phyloP scores from a whole-genome alignment of 2,888 invertebrate species.

The Yponomeuta malinellus region DNA sequence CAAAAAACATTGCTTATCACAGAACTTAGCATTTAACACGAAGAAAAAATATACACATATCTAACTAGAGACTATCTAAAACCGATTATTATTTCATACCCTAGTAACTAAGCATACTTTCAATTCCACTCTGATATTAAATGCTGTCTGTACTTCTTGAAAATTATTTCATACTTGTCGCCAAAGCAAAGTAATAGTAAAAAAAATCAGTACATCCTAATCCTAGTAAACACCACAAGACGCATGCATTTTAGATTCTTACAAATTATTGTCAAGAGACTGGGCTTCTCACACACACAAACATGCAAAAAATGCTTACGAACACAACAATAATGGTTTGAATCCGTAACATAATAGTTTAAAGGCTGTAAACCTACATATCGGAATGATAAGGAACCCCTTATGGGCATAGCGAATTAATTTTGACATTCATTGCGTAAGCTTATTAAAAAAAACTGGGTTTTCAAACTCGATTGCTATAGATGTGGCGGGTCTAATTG shows the following conservation, averaged over 20 bases:
- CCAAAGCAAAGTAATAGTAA: not conserved
- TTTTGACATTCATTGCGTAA: not conserved
- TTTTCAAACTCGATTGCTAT: too few species aligned
- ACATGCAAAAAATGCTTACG: not conserved
- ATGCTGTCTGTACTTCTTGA: not conserved
- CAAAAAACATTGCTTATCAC: conserved; percentile 44
- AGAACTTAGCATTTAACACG: conserved; percentile 47
- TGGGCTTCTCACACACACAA: conserved; percentile 3
- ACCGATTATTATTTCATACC: conserved; percentile 29
- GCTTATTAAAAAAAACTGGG: too few species aligned
- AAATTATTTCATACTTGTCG: not conserved
- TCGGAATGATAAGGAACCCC: not conserved
- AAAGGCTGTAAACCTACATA: not conserved
- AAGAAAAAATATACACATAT: conserved; percentile 46
- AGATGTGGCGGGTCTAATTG: too few species aligned
- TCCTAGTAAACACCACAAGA: not conserved
- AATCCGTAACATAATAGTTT: not conserved
- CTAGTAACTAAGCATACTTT: not conserved
- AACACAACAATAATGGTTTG: not conserved
- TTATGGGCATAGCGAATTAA: not conserved
- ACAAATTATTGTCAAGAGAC: conserved; percentile 19
- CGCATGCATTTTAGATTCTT: conserved; percentile 3
- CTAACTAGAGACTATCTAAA: conserved; percentile 15
- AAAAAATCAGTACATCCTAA: too few species aligned
- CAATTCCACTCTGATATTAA: conserved; percentile 6